These are phyloP conservation scores for Ganaspis brasiliensis DNA, from an alignment of 2,888 invertebrate species.

Conservation along the genomic window DNA sequence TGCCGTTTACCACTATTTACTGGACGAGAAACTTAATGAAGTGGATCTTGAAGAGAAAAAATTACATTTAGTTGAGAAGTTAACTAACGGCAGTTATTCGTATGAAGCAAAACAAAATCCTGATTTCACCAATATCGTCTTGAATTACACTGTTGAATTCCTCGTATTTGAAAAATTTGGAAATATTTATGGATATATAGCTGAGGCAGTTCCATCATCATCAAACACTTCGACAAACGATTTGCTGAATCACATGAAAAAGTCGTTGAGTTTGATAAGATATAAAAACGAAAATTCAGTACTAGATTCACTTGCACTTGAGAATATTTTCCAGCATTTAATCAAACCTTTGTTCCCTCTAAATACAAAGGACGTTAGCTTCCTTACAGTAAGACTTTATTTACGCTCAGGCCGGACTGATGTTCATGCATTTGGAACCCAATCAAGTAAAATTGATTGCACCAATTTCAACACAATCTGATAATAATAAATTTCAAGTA, in stretches of 20 bases:
- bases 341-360: background rate
- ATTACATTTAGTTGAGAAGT: background rate
- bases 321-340: background rate
- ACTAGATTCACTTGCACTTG: background rate
- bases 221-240: background rate
- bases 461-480: too few species aligned
- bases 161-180: background rate
- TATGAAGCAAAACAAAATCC: background rate
- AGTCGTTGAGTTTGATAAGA: background rate
- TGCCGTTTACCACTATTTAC: background rate
- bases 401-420: background rate
- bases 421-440: too few species aligned
- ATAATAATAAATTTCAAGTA: background rate
- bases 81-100: background rate
- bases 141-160: background rate
- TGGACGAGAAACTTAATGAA: background rate
- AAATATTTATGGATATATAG: background rate
- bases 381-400: background rate
- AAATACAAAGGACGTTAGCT: background rate
- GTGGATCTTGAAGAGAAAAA: background rate
- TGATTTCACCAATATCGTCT: background rate
- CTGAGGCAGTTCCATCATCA: background rate
- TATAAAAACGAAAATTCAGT: background rate
- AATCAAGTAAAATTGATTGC: too few species aligned
- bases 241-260: background rate